Evolutionary conservation across 2,888 invertebrate species (phyloP), one percentile per base, ranked within the genome.

Genomic region (Rotaria macrura): DNA sequence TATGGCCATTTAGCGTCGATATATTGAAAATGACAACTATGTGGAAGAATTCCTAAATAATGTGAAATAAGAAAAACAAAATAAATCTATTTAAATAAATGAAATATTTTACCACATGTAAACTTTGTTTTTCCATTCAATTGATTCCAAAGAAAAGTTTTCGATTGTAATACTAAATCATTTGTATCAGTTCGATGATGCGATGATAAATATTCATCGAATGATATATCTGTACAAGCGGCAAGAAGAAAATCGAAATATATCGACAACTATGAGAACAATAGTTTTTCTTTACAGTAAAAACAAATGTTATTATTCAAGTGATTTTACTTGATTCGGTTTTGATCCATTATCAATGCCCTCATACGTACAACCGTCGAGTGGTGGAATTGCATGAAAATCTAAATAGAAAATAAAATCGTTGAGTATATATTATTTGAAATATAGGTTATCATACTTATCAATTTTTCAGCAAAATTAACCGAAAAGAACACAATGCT

Each of bases 181-280:
- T 83, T 83, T 47, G 34, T 54, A 34, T 57, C 20, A 49, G 34
- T 84, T 49, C 49, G 83, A 84, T 84, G 38, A 40, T 87, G 88
- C 84, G 90, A 90, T 54, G 89, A 88, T 23, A 90, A 87, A 88
- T 91, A 91, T 57, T 89, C 89, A 4, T 89, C 88, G 87, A 91
- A 88, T 49, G 89, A 90, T 4, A 90, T 89, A 2, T 88, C 89
- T 52, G 88, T 87, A 87, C 91, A 91, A 89, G 92, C 91, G 2
- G 92, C 90, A 85, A 91, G 87, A 87, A 92, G 88, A 83, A 92
- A 89, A 88, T 92, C 92, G 89, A 92, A 92, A 88, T 91, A 92
- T 40, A 92, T 87, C 0, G 92, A 92, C 25, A 92, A 88, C 92
- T 92, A 88, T 34, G 89, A 88, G 38, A 14, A 87, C 54, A 52